A percentile compares a stretch with the other conserved stretches of the same genome.
phyloP scores from a whole-genome alignment of 2,113 vertebrate genomes.

The Apus apus region DNA sequence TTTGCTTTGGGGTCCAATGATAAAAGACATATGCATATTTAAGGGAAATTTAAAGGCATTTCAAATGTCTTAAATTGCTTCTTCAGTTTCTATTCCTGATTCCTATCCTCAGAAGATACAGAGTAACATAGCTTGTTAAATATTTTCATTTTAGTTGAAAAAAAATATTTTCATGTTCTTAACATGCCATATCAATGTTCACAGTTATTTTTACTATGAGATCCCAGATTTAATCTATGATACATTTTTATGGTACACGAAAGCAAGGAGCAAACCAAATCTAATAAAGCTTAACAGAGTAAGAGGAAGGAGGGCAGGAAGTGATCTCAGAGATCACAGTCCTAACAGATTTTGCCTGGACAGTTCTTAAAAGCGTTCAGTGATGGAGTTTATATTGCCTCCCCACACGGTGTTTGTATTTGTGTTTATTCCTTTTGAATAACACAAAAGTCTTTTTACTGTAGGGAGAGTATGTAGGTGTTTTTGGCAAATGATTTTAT shows the following conservation, averaged over 20 bases:
- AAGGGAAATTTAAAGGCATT: slow-evolving; percentile 1
- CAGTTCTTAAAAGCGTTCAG: background rate
- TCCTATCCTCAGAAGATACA: background rate
- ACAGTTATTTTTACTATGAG: background rate
- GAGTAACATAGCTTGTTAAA: background rate
- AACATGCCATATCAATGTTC: background rate
- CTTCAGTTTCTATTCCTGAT: background rate
- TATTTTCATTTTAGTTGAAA: background rate
- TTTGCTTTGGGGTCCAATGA: background rate
- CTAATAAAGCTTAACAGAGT: background rate
- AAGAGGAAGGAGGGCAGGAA: background rate
- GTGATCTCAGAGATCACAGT: background rate
- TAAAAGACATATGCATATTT: background rate
- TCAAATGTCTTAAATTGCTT: background rate
- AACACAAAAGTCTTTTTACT: background rate
- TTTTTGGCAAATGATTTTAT: background rate
- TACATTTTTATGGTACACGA: background rate
- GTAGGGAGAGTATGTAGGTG: background rate
- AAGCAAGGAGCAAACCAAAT: background rate
- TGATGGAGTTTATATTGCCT: background rate
- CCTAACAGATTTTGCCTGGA: background rate
- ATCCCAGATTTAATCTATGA: background rate
- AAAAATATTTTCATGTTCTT: background rate
- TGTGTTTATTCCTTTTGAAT: background rate
- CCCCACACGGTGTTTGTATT: background rate